A percentile compares a stretch with the other conserved stretches of the same genome.
These are phyloP conservation scores for Pachypsylla venusta DNA, from an alignment of 1,140 invertebrate species.

Conservation along the genomic window DNA sequence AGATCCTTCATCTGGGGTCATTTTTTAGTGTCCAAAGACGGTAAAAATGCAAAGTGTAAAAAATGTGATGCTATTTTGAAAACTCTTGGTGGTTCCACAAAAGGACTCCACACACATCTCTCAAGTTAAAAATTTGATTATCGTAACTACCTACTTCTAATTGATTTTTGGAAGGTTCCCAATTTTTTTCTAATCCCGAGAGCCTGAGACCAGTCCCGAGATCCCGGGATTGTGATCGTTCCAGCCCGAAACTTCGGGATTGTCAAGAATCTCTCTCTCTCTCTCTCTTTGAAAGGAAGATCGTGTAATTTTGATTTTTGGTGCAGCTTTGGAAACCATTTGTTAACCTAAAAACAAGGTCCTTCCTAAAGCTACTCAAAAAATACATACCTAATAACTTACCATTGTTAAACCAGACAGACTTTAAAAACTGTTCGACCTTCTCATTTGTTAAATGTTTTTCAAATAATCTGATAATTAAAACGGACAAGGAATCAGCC, in stretches of 20 bases:
- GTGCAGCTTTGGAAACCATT: neutral
- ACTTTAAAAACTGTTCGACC: neutral
- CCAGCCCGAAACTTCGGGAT: neutral
- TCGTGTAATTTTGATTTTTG: neutral
- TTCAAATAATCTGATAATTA: neutral
- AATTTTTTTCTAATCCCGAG: no score
- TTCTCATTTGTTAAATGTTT: neutral
- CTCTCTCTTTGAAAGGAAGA: neutral
- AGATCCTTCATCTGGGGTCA: no score
- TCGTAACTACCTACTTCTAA: no score
- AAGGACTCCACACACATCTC: no score
- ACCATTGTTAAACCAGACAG: constrained; percentile 4
- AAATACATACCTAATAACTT: neutral
- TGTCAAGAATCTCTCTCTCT: neutral
- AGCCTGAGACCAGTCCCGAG: no score
- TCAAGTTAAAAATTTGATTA: no score
- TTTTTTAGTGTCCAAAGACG: no score
- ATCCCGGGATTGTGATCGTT: no score
- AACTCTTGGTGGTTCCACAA: no score
- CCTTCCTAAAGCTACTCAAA: neutral
- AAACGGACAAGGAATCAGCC: neutral
- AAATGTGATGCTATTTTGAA: no score
- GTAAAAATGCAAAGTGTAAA: no score
- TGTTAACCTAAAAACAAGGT: neutral
- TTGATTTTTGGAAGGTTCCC: no score